Conservation (phyloP, 2,113 vertebrate species). For the Lagopus muta region DNA sequence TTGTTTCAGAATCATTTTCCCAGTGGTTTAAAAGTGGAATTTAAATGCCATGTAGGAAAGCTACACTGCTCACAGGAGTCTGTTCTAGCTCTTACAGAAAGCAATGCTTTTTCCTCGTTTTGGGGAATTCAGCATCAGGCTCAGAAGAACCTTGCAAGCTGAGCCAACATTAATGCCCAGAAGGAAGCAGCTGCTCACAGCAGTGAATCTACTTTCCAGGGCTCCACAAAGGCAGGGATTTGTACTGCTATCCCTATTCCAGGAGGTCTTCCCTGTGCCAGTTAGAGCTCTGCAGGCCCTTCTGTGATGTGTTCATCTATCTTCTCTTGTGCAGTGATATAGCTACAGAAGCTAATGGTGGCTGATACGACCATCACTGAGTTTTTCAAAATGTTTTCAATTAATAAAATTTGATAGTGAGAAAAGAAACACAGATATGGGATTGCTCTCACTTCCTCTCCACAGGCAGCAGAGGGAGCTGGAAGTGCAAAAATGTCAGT, state of each 20-base stretch:
- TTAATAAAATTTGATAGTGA: background rate
- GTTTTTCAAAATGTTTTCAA: background rate
- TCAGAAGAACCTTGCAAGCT: background rate
- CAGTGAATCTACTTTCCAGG: background rate
- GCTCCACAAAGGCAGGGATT: background rate
- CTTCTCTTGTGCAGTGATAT: background rate
- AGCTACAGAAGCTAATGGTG: background rate
- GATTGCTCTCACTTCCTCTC: background rate
- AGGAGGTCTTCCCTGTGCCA: background rate
- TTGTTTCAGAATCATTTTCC: background rate
- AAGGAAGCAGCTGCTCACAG: background rate
- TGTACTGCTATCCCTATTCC: background rate
- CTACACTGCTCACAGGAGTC: background rate
- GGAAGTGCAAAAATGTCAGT: background rate
- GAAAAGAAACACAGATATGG: background rate
- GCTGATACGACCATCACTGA: background rate
- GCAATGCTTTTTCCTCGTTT: background rate
- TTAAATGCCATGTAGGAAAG: background rate
- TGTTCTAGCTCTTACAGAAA: background rate
- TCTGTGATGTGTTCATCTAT: background rate
- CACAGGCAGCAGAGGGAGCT: slow-evolving; percentile 52
- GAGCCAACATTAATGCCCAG: background rate
- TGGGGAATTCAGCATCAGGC: background rate
- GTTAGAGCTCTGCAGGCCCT: background rate
- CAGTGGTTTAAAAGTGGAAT: background rate